Evolutionary conservation across 2,113 vertebrate genomes (phyloP), one percentile per base, ranked within the genome.

Genomic region (Anseranas semipalmata): DNA sequence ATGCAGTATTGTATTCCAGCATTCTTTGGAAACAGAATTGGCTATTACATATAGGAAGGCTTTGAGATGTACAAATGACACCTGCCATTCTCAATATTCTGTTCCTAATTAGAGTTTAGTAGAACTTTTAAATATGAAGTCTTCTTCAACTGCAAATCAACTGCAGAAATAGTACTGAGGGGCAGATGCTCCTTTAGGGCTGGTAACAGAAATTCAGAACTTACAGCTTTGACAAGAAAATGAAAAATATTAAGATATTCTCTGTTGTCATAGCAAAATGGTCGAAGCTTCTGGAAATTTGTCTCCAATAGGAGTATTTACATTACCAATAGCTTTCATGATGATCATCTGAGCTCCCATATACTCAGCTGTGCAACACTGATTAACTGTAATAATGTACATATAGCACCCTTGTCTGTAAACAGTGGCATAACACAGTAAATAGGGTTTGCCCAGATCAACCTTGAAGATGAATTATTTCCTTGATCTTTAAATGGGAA

Each of bases 71-170:
- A 53, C 24, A 74, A 65, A 76, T 58, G 33, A 77, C 65, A 85
- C 20, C 59, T 78, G 37, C 24, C 7, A 19, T 35, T 78, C 78
- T 33, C 9, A 1, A 33, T 58, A 59, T 82, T 87, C 58, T 87
- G 13, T 66, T 93, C 60, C 27, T 71, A n/a, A 22, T 16, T 52
- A 81, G 17, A 55, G 33, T 16, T 71, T 5, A 4, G 18, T n/a
- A n/a, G 25, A 67, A 78, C 2, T 0, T 35, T 84, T 72, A 58
- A 74, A 58, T 78, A 62, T 9, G 19, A 60, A 70, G 10, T 58
- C 39, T 16, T 65, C 33, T 45, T 60, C 68, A 77, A 10, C 20
- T 15, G 1, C 0, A 0, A 25, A 48, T 3, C 17, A 15, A 53
- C 62, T 58, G 37, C 12, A 59, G 73, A 84, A 89, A 87, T 5